A percentile compares a stretch with the other conserved stretches of the same genome.
Conservation (phyloP, 2,888 invertebrate genomes). For the Tiphia femorata region DNA sequence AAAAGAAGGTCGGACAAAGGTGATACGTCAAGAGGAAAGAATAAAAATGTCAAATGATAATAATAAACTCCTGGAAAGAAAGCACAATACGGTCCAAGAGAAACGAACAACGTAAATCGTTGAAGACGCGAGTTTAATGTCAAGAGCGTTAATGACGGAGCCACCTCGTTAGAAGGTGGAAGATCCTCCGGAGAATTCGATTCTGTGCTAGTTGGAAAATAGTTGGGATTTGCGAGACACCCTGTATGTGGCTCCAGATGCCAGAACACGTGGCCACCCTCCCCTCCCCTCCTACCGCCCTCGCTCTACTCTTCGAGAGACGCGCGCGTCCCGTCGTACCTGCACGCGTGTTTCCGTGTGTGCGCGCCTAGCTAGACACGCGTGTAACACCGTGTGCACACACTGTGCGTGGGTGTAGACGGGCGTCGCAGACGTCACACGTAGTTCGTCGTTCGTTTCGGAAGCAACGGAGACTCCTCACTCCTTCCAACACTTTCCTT, state of each 20-base stretch:
- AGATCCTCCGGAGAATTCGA: not conserved
- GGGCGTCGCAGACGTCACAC: no score
- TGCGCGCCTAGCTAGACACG: not conserved
- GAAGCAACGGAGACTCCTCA: not conserved
- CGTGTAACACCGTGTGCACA: no score
- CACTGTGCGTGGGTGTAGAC: no score
- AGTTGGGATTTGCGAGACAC: constrained; percentile 19
- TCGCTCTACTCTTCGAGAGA: not conserved
- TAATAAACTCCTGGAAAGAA: no score
- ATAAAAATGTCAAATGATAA: no score
- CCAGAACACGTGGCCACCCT: constrained; percentile 29
- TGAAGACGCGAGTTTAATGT: not conserved
- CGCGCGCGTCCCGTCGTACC: no score
- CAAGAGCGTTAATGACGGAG: not conserved
- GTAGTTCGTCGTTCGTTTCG: not conserved
- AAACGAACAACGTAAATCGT: no score
- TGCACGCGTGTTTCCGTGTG: not conserved
- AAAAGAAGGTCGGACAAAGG: no score
- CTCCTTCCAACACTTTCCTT: not conserved
- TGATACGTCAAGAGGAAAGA: not conserved
- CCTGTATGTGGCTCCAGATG: constrained; percentile 24
- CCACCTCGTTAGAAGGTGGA: not conserved
- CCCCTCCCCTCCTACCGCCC: no score
- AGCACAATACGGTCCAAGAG: no score
- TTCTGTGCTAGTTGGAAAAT: constrained; percentile 7